Evolutionary conservation across 2,797 vertebrate genomes (phyloP), one percentile per base, ranked within the genome.

Genomic region (Acipenser ruthenus): DNA sequence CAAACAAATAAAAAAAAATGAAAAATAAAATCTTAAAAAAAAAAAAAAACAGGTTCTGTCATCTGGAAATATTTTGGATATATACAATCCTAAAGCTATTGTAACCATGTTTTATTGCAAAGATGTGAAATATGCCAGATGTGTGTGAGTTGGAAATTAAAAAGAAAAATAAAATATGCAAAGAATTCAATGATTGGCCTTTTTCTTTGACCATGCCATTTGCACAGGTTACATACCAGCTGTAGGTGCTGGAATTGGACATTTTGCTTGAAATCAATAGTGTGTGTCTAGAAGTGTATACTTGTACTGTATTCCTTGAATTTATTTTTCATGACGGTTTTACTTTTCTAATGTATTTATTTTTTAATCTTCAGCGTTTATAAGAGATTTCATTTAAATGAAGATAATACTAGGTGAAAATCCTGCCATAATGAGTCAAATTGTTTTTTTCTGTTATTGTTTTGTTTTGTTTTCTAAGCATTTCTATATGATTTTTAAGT

Each of bases 151-250:
- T 94, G 91, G 89, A 91, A 90, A 87, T 59, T 88, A 74, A 92
- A 93, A 92, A 89, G 90, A 94, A 91, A 91, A 97, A 96, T 95
- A 96, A 97, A 97, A 96, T 97, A 97, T 97, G 94, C 95, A 97
- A 97, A 97, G 87, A 94, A 94, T 92, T 94, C 91, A 87, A 85
- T 78, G 89, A 88, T 87, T 90, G 80, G 78, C 84, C 86, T 37
- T 86, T 85, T 76, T 84, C 64, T 75, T 85, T 86, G 70, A 71
- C 68, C 67, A 62, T 72, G 65, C 48, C 60, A 58, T 73, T 72
- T 59, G 70, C 67, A 65, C 70, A 66, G 65, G 15, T 47, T 66
- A 13, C 64, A 58, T 63, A 60, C 64, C 53, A 68, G 65, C 64
- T 47, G 60, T 68, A 74, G 71, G 69, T 50, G 66, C 23, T 37